Evolutionary conservation across 1,140 invertebrate genomes (phyloP), one percentile per base, ranked within the genome.

Genomic region (Drosophila busckii): DNA sequence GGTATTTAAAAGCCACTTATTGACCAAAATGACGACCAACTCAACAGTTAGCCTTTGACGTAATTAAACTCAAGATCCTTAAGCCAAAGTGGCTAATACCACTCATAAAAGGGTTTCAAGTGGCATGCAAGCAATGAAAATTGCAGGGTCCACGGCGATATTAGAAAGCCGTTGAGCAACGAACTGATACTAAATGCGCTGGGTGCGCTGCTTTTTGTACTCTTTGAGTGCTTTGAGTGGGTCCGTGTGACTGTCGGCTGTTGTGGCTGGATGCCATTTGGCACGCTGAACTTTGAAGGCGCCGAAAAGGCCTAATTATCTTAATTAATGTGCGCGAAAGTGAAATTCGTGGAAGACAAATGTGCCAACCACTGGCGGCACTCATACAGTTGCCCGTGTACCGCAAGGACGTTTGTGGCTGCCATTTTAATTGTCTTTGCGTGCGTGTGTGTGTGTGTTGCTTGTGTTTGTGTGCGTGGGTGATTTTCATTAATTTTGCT

Each of bases 251-350:
- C 10, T 28, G 16, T 1, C 12, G 12, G 25, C 4, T 38, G 35
- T 40, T 52, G 41, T 60, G 52, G 17, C 31, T 45, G 46, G 38
- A 7, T 32, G 49, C 22, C 22, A 22, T 46, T 50, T 64, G 52
- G 52, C 53, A 62, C 42, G 70, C 60, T 82, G 70, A 82, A 82
- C 76, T 82, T 65, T 75, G 76, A 67, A 82, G 75, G 75, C 76
- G 75, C 60, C 69, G 75, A 82, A 82, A 80, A 82, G 75, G 65
- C 75, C 75, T 82, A 82, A 82, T 82, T 82, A 82, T 82, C 75
- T 82, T 82, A 82, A 82, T 82, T 82, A 82, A 82, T 82, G 75
- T 70, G 75, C 58, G 75, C 69, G 65, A 75, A 75, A 75, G 65
- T 71, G 69, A 82, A 82, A 75, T 82, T 75, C 76, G 75, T 75